These are phyloP conservation scores for Paedocypris sp. DNA, from an alignment of 2,113 vertebrate genomes.

Conservation along the genomic window DNA sequence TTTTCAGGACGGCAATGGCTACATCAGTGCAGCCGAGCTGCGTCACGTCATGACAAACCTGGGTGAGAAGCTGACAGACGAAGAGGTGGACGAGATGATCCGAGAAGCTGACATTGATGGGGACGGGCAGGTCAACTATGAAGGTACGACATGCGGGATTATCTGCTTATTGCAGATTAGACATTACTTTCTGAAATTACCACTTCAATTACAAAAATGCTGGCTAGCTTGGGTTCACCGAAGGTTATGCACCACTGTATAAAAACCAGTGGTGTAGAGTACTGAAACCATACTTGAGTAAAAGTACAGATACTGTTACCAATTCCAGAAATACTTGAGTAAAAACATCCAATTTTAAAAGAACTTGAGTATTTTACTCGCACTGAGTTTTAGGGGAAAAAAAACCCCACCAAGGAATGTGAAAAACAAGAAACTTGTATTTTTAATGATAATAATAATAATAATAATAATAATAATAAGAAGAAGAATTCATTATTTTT, in stretches of 20 bases:
- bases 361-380: too few species aligned
- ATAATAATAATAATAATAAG: too few species aligned
- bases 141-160: constrained; percentile 59
- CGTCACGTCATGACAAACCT: constrained; percentile 98
- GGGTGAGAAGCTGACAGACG: constrained; percentile 94
- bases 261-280: neutral
- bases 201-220: constrained; percentile 8
- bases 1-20: constrained; percentile 89
- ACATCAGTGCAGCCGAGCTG: constrained; percentile 91
- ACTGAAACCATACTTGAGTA: too few species aligned
- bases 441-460: too few species aligned
- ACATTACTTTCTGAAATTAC: neutral
- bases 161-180: neutral
- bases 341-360: too few species aligned
- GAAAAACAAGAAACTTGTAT: too few species aligned
- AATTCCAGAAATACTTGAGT: too few species aligned
- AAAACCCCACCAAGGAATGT: too few species aligned
- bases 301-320: too few species aligned
- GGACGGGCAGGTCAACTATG: constrained; percentile 96
- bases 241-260: neutral
- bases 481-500: too few species aligned
- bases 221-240: neutral
- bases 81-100: constrained; percentile 99
- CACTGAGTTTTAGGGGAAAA: too few species aligned
- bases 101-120: constrained; percentile 97